phyloP scores from a whole-genome alignment of 2,797 vertebrate genomes.

The Hippoglossus hippoglossus region DNA sequence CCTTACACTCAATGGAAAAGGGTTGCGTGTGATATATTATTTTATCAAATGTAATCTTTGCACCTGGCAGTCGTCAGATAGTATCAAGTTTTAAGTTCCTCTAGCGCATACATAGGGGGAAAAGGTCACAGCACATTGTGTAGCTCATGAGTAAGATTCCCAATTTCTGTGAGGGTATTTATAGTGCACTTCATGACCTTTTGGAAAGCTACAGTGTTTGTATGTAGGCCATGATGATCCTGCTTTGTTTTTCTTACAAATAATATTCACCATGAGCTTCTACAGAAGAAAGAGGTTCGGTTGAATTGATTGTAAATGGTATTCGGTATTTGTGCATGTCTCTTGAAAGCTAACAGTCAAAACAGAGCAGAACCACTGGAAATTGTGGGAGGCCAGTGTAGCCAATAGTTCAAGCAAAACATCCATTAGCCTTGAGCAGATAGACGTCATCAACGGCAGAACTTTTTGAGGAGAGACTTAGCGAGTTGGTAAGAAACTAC shows the following conservation, averaged over 20 bases:
- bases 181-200: conserved; percentile 20
- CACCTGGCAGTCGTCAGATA: neutral
- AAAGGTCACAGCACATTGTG: conserved; percentile 20
- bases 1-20: neutral
- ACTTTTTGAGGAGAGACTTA: too few relatives aligned
- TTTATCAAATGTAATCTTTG: neutral
- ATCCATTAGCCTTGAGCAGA: too few relatives aligned
- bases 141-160: neutral
- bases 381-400: too few relatives aligned
- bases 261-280: neutral
- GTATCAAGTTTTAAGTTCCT: neutral
- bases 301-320: too few relatives aligned
- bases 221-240: neutral
- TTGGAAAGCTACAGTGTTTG: conserved; percentile 5
- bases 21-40: neutral
- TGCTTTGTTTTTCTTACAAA: neutral
- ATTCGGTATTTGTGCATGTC: too few relatives aligned
- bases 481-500: too few relatives aligned
- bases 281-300: too few relatives aligned
- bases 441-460: too few relatives aligned
- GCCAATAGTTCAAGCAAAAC: too few relatives aligned
- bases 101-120: neutral
- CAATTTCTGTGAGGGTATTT: conserved; percentile 12
- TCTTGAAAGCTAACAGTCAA: too few relatives aligned
- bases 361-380: too few relatives aligned